Base-by-base conservation (phyloP, 2,797 vertebrate species). In the Liparis tanakae region DNA sequence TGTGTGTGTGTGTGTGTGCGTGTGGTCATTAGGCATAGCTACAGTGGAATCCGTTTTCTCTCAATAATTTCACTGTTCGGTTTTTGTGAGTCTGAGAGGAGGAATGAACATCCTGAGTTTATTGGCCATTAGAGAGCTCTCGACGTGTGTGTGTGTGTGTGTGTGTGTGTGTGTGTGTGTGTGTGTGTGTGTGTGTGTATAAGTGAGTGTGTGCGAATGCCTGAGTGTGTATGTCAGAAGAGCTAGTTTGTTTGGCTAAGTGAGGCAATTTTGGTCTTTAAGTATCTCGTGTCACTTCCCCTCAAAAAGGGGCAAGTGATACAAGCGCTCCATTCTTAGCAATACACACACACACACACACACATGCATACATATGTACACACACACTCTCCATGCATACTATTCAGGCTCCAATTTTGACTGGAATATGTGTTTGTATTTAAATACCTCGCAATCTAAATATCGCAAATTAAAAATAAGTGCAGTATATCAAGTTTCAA, bases 261-360 rank as follows among this genome's bases (percentile, higher is more conserved):
- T 92, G 90, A 90, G 87, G 87, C 87, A 91, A 91, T 93, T 94
- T 93, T 90, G 79, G 85, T 92, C 88, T 93, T 93, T 86, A 91
- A 91, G 88, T 91, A 92, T 93, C 91, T 90, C 82, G 76, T 93
- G 86, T 93, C 91, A 92, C 89, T 93, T 94, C 92, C 92, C 82
- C 88, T 91, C 76, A 85, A 78, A 88, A 91, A 82, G 83, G 67
- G 77, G 80, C 87, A 87, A 89, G 74, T 89, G 80, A 90, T 91
- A 91, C 89, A 89, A 85, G 76, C 50, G 0, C 72, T 76, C 85
- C 83, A 81, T 89, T 89, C 82, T 86, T 77, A 67, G 64, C 34
- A 69, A 72, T 75, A 82, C 25, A 61, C 33, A 50, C 36, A 37
- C 12, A 20, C 56, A 57, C 10, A 64, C 39, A 65, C 55, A 48